Conservation (phyloP, 35 echinoderm and acorn worm species). For the Chiridota heheva region DNA sequence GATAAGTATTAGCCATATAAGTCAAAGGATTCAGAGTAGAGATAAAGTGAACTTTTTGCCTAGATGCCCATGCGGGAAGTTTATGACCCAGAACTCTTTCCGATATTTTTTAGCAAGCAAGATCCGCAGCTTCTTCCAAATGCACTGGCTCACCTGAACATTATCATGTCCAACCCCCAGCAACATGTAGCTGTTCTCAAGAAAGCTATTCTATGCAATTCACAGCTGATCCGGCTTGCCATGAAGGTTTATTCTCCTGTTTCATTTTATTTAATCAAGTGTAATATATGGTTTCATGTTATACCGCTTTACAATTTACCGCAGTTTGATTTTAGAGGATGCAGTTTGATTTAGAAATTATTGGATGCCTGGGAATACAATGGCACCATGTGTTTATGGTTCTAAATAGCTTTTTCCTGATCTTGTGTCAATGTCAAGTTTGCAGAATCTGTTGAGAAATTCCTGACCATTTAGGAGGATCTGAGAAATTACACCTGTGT, state of each 20-base stretch:
- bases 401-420: neutral
- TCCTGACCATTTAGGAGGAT: too few relatives aligned
- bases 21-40: too few relatives aligned
- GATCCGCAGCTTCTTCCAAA: conserved; percentile 83
- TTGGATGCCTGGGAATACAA: neutral
- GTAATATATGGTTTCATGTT: too few relatives aligned
- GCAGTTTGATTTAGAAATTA: too few relatives aligned
- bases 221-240: conserved; percentile 75
- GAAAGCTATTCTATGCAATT: conserved; percentile 88
- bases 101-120: conserved; percentile 65
- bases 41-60: too few relatives aligned
- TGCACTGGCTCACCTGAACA: conserved; percentile 75
- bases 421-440: neutral
- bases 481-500: too few relatives aligned
- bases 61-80: too few relatives aligned
- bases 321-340: too few relatives aligned
- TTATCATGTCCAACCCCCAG: conserved; percentile 64
- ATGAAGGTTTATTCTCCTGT: conserved; percentile 64
- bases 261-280: too few relatives aligned
- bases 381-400: neutral
- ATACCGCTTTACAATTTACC: too few relatives aligned
- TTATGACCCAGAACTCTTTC: neutral
- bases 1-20: too few relatives aligned
- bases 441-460: too few relatives aligned
- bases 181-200: conserved; percentile 89